Evolutionary conservation across 2,888 invertebrate genomes (phyloP).

Genomic region (Drosophila eohydei): DNA sequence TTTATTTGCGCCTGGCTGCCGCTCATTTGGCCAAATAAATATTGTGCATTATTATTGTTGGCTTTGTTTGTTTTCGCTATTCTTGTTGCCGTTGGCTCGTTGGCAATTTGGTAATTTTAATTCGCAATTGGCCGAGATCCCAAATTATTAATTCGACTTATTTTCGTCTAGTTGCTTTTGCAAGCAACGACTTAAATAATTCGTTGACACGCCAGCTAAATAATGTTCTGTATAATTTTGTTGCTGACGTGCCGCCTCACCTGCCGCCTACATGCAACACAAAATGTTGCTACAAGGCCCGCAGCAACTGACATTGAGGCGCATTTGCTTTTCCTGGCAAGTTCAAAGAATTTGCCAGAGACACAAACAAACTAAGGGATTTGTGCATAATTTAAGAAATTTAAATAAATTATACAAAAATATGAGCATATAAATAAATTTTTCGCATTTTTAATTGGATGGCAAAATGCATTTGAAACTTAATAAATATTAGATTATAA

Average conservation of each 20-base stretch:
- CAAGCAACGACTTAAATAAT: constrained; percentile 24
- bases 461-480: background rate
- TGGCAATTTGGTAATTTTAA: constrained; percentile 38
- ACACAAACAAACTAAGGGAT: constrained; percentile 7
- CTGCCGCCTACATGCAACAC: background rate
- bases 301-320: constrained; percentile 7
- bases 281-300: constrained; percentile 9
- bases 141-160: constrained; percentile 53
- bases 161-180: constrained; percentile 22
- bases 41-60: constrained; percentile 13
- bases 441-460: constrained; percentile 1
- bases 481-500: background rate
- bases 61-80: background rate
- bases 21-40: constrained; percentile 25
- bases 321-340: constrained; percentile 12
- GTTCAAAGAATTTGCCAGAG: constrained; percentile 16
- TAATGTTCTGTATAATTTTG: constrained; percentile 34
- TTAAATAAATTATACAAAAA: background rate
- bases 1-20: constrained; percentile 32
- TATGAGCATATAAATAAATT: background rate
- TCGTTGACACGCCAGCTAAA: constrained; percentile 15
- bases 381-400: constrained; percentile 17
- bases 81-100: constrained; percentile 6
- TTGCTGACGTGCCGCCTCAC: background rate
- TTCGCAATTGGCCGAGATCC: constrained; percentile 47